phyloP scores from a whole-genome alignment of 2,113 vertebrate species.

The Sula dactylatra region DNA sequence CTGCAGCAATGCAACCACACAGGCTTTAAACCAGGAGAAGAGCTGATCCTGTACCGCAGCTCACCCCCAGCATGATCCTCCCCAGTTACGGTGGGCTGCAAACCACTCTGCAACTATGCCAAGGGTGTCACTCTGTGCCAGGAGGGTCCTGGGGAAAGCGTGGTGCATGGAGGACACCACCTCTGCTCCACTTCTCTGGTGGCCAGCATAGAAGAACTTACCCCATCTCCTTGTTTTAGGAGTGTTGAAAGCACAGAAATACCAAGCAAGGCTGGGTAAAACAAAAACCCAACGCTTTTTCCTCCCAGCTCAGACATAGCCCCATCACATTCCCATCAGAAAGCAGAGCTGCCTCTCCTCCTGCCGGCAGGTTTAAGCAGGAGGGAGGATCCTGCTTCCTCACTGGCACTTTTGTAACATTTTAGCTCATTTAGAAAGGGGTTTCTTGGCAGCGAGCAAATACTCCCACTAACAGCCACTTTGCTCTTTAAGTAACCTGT shows the following conservation, averaged over 20 bases:
- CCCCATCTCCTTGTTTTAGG: neutral
- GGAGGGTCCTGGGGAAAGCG: neutral
- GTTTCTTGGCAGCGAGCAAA: neutral
- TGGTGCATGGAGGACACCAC: accelerated
- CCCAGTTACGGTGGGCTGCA: accelerated
- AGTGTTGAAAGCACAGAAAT: too few species aligned
- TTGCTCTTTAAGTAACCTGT: neutral
- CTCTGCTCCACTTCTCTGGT: accelerated
- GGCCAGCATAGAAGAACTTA: neutral
- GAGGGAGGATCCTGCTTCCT: neutral
- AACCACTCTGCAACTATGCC: accelerated
- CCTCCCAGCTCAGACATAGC: neutral
- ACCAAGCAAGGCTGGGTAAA: accelerated
- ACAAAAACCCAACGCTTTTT: neutral
- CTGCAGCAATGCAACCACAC: neutral
- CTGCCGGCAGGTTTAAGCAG: neutral
- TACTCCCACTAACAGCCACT: neutral
- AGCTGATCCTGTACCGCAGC: neutral
- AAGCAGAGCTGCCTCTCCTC: neutral
- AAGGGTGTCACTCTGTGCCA: accelerated
- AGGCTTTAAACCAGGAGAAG: neutral
- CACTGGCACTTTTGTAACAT: accelerated
- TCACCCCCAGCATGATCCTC: accelerated
- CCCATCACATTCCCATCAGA: accelerated
- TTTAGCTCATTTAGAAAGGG: neutral